phyloP scores from a whole-genome alignment of 2,113 vertebrate species.

The human region DNA sequence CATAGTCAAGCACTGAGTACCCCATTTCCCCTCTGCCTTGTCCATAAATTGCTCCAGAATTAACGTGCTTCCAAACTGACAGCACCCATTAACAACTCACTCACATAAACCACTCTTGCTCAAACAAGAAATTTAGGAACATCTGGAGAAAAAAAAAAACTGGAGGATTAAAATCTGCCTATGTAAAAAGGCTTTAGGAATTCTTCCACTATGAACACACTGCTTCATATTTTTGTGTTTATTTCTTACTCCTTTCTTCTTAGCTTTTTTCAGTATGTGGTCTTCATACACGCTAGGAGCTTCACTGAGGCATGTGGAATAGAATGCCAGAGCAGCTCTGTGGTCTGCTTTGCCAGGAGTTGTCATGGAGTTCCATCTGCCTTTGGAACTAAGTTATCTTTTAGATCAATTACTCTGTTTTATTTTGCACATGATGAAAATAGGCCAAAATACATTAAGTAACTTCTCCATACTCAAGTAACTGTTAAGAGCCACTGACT shows the following conservation, averaged over 20 bases:
- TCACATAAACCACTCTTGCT: background rate
- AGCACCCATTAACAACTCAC: background rate
- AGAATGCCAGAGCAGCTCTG: background rate
- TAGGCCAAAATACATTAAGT: background rate
- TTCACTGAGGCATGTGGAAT: background rate
- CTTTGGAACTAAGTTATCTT: background rate
- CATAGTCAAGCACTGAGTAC: background rate
- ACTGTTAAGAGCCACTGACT: background rate
- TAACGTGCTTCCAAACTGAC: constrained; percentile 10
- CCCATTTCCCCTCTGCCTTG: background rate
- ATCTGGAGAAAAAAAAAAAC: background rate
- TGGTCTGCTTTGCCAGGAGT: background rate
- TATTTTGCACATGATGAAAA: background rate
- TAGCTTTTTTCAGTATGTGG: background rate
- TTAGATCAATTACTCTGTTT: background rate
- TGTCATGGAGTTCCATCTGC: background rate
- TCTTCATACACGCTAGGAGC: background rate
- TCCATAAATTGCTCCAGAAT: background rate
- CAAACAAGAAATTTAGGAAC: background rate
- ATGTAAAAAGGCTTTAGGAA: background rate
- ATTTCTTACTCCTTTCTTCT: background rate
- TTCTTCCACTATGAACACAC: background rate
- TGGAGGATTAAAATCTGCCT: background rate
- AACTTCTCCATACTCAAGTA: background rate
- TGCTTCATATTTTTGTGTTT: background rate